These are phyloP conservation scores for Spialia ferax DNA, from an alignment of 2,888 invertebrate species.

Conservation along the genomic window DNA sequence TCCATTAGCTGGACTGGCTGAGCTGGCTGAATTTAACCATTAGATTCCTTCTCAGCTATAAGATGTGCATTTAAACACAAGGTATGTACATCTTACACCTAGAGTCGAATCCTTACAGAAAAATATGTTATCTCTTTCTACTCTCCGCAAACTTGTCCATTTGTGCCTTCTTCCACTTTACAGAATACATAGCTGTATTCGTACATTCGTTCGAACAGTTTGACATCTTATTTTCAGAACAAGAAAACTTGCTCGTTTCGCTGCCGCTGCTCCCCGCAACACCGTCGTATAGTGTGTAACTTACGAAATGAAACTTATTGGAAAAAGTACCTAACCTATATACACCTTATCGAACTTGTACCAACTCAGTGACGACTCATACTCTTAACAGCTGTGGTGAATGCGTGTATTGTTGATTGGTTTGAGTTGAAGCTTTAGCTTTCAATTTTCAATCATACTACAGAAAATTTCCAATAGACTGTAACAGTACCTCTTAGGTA, in stretches of 20 bases:
- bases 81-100: too few species aligned
- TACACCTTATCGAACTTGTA: constrained; percentile 17
- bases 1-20: too few species aligned
- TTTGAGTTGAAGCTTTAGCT: too few species aligned
- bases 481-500: too few species aligned
- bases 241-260: constrained; percentile 23
- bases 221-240: constrained; percentile 32
- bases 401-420: too few species aligned
- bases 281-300: constrained; percentile 14
- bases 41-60: too few species aligned
- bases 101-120: not conserved
- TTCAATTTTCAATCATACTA: not conserved
- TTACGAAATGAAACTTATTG: constrained; percentile 5
- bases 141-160: constrained; percentile 16
- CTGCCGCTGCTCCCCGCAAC: constrained; percentile 3
- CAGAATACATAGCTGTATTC: constrained; percentile 24
- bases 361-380: constrained; percentile 9
- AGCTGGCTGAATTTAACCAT: too few species aligned
- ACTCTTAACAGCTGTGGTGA: not conserved
- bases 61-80: too few species aligned
- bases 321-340: too few species aligned
- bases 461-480: not conserved
- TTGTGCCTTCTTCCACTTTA: constrained; percentile 11
- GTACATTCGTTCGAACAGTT: constrained; percentile 18
- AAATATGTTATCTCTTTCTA: constrained; percentile 9